Evolutionary conservation across 2,113 vertebrate species (phyloP).

Genomic region (Chloropsis hardwickii): DNA sequence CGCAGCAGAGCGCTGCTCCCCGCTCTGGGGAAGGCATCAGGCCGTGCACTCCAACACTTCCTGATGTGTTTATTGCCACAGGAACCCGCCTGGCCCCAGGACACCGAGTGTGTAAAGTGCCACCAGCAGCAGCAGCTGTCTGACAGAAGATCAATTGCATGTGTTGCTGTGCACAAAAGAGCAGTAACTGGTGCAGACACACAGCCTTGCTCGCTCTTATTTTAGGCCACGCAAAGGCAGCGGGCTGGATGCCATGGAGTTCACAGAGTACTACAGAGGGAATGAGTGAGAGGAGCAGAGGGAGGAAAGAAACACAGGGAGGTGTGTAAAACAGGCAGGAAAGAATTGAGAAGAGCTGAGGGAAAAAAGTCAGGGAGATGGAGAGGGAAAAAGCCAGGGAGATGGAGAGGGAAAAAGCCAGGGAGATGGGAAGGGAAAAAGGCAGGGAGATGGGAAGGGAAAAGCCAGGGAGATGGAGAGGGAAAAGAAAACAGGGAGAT

Average conservation of each 20-base stretch:
- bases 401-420: not conserved
- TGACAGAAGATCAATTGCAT: not conserved
- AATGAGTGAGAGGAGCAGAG: not conserved
- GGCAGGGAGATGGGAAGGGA: not conserved
- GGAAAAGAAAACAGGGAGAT: not conserved
- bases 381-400: not conserved
- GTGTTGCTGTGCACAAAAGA: slow-evolving; percentile 6
- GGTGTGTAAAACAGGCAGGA: not conserved
- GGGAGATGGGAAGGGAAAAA: not conserved
- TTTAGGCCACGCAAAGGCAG: not conserved
- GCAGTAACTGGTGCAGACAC: not conserved
- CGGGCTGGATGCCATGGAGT: not conserved
- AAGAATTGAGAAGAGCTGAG: not conserved
- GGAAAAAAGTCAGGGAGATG: not conserved
- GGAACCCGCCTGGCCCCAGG: not conserved
- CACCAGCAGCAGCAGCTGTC: not conserved
- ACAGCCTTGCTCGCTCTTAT: not conserved
- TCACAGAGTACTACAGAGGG: not conserved
- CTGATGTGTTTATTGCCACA: not conserved
- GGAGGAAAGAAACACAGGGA: not conserved
- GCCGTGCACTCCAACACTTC: not conserved
- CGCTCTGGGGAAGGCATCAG: not conserved
- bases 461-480: not conserved
- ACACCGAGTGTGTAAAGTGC: not conserved
- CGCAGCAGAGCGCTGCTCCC: not conserved